Percentiles rank a stretch among this genome's conserved stretches.
Conservation (phyloP, 1,140 invertebrate genomes). For the Hylyphantes graminicola region DNA sequence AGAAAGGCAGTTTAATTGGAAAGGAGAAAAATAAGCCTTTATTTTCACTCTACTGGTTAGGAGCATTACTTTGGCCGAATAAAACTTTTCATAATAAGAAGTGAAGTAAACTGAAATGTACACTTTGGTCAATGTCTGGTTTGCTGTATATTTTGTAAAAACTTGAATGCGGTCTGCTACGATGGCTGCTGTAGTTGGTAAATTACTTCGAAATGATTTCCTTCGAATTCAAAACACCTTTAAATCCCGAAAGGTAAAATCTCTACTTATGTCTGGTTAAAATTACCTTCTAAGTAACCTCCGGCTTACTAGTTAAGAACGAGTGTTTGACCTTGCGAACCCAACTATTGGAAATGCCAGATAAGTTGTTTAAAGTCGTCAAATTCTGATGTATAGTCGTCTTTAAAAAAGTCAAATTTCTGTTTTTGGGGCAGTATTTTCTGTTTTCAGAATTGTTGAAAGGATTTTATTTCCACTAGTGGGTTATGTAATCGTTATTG, state of each 20-base stretch:
- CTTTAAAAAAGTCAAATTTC: neutral
- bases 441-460: neutral
- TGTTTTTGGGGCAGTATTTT: neutral
- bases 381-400: neutral
- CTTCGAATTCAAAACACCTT: constrained; percentile 7
- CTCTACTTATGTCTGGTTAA: neutral
- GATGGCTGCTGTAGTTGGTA: constrained; percentile 44
- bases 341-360: neutral
- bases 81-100: too few relatives aligned
- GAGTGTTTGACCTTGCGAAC: constrained; percentile 29
- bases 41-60: too few relatives aligned
- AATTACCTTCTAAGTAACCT: neutral
- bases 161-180: constrained; percentile 6
- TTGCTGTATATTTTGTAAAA: neutral
- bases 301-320: neutral
- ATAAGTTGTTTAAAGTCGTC: neutral
- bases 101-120: too few relatives aligned
- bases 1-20: too few relatives aligned
- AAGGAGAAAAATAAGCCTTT: too few relatives aligned
- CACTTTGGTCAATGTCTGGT: too few relatives aligned
- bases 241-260: constrained; percentile 25
- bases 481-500: neutral
- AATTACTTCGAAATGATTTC: constrained; percentile 46
- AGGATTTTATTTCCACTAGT: neutral
- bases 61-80: too few relatives aligned